These are phyloP conservation scores for Heliocidaris tuberculata DNA, from an alignment of 35 echinoderm and acorn worm species.

Conservation along the genomic window DNA sequence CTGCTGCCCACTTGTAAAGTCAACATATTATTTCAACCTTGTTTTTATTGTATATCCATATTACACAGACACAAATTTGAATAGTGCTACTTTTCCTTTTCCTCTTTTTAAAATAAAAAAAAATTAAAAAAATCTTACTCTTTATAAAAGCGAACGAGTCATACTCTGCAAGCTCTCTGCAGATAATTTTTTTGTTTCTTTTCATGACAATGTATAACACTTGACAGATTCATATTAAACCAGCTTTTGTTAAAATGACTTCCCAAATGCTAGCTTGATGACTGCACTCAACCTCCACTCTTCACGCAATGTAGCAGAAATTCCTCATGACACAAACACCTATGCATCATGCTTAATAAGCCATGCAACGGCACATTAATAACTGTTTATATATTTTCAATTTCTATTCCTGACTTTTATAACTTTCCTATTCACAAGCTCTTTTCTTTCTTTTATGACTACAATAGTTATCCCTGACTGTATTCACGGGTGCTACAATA, in stretches of 20 bases:
- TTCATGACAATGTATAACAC: too few relatives aligned
- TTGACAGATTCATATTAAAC: too few relatives aligned
- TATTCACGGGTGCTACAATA: too few relatives aligned
- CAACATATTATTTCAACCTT: neutral
- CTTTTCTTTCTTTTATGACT: neutral
- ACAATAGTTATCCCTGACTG: too few relatives aligned
- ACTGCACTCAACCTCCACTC: neutral
- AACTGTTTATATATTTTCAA: neutral
- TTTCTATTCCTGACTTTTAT: neutral
- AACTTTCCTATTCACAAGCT: neutral
- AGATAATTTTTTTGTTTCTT: too few relatives aligned
- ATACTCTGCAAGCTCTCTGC: too few relatives aligned
- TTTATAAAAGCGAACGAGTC: too few relatives aligned
- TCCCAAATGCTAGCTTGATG: neutral
- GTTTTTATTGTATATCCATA: neutral
- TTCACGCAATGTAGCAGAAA: neutral
- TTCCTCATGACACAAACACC: neutral
- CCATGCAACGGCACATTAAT: neutral
- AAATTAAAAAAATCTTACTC: too few relatives aligned
- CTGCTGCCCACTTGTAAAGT: neutral
- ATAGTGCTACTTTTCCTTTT: neutral
- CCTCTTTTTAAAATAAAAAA: too few relatives aligned
- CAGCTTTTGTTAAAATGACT: too few relatives aligned
- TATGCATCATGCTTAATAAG: neutral
- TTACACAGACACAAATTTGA: neutral